These are phyloP conservation scores for Amorpha juglandis DNA, from an alignment of 2,888 invertebrate genomes.

Conservation along the genomic window DNA sequence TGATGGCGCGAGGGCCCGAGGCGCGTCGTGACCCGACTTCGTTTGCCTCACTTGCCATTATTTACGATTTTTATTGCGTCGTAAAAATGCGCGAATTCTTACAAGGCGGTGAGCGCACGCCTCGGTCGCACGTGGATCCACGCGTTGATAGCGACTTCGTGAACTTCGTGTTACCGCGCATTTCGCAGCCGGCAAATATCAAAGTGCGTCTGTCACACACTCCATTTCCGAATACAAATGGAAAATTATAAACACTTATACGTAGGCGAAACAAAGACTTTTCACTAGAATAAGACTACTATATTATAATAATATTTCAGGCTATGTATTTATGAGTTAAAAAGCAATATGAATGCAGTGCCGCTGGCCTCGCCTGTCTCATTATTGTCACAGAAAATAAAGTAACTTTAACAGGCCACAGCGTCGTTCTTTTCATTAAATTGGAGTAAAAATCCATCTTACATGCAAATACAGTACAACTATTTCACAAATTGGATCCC, in stretches of 20 bases:
- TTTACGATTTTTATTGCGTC: conserved; percentile 80
- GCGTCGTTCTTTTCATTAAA: conserved; percentile 47
- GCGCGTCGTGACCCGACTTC: conserved; percentile 77
- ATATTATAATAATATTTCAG: conserved; percentile 51
- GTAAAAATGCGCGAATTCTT: conserved; percentile 80
- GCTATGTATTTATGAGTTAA: conserved; percentile 54
- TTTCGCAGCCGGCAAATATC: conserved; percentile 40
- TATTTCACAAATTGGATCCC: conserved; percentile 42
- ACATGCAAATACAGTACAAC: conserved; percentile 29
- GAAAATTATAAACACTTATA: conserved; percentile 35
- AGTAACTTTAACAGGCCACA: conserved; percentile 49
- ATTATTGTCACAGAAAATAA: conserved; percentile 61
- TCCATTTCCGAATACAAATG: conserved; percentile 39
- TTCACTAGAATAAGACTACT: conserved; percentile 39
- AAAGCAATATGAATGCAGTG: conserved; percentile 51
- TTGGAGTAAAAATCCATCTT: conserved; percentile 43
- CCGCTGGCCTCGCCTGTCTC: conserved; percentile 56
- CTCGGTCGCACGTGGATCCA: conserved; percentile 75
- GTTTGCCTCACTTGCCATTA: conserved; percentile 72
- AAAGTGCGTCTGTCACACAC: conserved; percentile 31
- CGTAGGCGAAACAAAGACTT: conserved; percentile 21
- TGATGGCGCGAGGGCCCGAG: conserved; percentile 71
- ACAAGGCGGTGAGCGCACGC: conserved; percentile 59
- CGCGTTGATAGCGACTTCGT: conserved; percentile 75
- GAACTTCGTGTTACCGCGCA: conserved; percentile 55